Conservation (phyloP, 2,888 invertebrate species). For the Halictus quadricinctus region DNA sequence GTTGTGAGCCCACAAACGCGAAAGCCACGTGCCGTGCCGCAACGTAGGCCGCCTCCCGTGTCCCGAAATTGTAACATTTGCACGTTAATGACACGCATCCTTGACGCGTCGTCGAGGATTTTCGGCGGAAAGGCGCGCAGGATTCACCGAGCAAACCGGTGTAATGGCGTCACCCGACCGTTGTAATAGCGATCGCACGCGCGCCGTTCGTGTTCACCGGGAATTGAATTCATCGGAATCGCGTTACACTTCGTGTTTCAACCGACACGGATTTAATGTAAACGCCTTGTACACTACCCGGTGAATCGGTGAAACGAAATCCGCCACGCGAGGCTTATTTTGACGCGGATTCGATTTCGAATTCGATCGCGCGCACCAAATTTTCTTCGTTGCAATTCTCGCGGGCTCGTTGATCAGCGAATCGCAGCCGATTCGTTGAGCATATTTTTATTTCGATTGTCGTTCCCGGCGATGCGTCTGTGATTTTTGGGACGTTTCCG, state of each 20-base stretch:
- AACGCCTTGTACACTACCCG: neutral
- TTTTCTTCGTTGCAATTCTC: neutral
- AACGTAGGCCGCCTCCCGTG: neutral
- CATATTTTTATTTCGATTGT: no score
- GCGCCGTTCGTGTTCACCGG: slow-evolving; percentile 15
- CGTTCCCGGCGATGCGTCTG: no score
- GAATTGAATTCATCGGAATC: slow-evolving; percentile 49
- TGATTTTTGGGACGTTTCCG: neutral
- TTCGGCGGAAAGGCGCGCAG: slow-evolving; percentile 19
- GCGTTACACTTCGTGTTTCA: slow-evolving; percentile 23
- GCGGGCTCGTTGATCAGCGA: neutral
- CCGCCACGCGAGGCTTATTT: neutral
- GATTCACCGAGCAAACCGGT: slow-evolving; percentile 1
- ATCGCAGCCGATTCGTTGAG: neutral
- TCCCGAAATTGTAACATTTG: slow-evolving; percentile 35
- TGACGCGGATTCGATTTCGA: neutral
- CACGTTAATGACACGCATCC: slow-evolving; percentile 43
- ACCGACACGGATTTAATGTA: neutral
- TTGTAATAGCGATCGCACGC: slow-evolving; percentile 24
- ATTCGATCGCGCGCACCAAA: neutral
- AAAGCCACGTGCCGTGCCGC: neutral
- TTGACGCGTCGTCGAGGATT: slow-evolving; percentile 32
- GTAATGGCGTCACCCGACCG: slow-evolving; percentile 25
- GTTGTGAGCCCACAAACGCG: neutral
- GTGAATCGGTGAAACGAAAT: neutral